phyloP scores from a whole-genome alignment of 2,888 invertebrate species.

The Arctia plantaginis region DNA sequence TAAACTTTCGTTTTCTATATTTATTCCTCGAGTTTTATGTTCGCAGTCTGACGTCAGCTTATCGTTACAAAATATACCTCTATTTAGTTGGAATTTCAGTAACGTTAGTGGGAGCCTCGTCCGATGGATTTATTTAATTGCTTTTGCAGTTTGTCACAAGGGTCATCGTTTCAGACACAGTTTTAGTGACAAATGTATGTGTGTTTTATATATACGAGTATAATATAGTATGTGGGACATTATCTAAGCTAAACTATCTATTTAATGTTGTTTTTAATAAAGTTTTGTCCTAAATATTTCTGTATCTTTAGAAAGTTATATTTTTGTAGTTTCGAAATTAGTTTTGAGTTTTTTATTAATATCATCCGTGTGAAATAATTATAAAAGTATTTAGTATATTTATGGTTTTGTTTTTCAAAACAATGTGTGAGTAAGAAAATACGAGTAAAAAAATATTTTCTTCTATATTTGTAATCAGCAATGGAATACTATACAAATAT shows the following conservation, averaged over 20 bases:
- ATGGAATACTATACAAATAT: rapidly evolving
- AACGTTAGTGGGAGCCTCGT: constrained; percentile 12
- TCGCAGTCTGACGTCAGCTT: constrained; percentile 47
- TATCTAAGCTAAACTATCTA: not conserved
- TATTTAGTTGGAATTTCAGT: constrained; percentile 16
- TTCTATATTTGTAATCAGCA: not conserved
- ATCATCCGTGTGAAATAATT: not conserved
- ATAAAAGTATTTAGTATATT: not conserved
- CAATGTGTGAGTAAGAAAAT: not conserved
- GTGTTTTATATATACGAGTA: too few species aligned
- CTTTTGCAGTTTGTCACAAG: constrained; percentile 17
- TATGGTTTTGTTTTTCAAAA: not conserved
- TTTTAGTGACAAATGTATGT: constrained; percentile 16
- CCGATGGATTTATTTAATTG: constrained; percentile 16
- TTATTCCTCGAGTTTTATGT: constrained; percentile 64
- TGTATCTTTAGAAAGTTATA: not conserved
- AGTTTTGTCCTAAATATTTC: constrained; percentile 14
- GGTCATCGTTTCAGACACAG: constrained; percentile 3
- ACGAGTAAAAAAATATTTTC: not conserved
- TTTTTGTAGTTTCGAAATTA: not conserved
- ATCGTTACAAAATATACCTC: constrained; percentile 39
- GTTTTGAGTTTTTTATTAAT: not conserved
- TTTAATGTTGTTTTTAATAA: constrained; percentile 23
- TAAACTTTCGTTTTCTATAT: constrained; percentile 77
- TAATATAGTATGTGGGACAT: not conserved